A percentile compares a stretch with the other conserved stretches of the same genome.
Evolutionary conservation across 2,797 vertebrate species (phyloP).

Genomic region (Leptoclinus maculatus): DNA sequence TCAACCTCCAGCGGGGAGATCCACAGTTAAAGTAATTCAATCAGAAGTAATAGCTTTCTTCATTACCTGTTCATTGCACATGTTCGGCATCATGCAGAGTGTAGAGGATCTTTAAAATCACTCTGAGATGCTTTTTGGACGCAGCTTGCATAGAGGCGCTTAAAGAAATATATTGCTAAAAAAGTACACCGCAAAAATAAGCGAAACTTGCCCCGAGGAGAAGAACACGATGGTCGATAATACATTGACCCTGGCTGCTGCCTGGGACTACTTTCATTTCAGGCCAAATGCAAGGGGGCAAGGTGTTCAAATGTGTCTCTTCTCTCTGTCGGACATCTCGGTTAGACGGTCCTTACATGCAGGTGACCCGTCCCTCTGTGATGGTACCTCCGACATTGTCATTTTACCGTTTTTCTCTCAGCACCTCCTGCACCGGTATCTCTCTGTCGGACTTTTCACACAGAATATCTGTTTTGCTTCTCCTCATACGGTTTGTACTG

Average conservation of each 20-base stretch:
- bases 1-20: slow-evolving; percentile 4
- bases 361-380: neutral
- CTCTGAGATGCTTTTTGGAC: neutral
- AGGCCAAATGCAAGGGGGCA: neutral
- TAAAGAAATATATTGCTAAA: neutral
- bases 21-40: neutral
- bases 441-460: neutral
- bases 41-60: neutral
- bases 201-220: neutral
- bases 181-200: neutral
- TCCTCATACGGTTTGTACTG: neutral
- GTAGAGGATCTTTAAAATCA: neutral
- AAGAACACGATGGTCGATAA: slow-evolving; percentile 2
- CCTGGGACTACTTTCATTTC: neutral
- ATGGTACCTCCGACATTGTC: neutral
- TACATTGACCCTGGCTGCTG: neutral
- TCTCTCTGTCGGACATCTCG: slow-evolving; percentile 13
- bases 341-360: neutral
- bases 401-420: slow-evolving; percentile 10
- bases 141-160: neutral
- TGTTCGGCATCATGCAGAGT: neutral
- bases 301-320: slow-evolving; percentile 7
- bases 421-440: neutral
- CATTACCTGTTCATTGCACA: neutral
- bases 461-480: slow-evolving; percentile 16